A percentile compares a stretch with the other conserved stretches of the same genome.
These are phyloP conservation scores for Drosophila chauvacae DNA, from an alignment of 1,140 invertebrate species.

Conservation along the genomic window DNA sequence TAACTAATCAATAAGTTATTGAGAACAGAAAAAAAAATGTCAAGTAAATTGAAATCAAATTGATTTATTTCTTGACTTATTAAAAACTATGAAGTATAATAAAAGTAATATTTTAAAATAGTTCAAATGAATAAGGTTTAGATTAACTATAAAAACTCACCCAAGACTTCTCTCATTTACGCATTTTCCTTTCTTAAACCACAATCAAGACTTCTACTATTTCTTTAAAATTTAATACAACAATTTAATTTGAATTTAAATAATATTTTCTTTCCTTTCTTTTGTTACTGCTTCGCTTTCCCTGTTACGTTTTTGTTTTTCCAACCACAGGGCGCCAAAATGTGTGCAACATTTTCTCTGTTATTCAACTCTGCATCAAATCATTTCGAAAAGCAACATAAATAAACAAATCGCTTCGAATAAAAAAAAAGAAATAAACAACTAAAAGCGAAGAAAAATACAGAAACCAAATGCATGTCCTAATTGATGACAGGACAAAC, in stretches of 20 bases:
- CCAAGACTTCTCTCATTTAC: too few relatives aligned
- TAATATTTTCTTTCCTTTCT: neutral
- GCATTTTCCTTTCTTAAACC: neutral
- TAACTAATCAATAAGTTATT: constrained; percentile 61
- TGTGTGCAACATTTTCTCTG: constrained; percentile 26
- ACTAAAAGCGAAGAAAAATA: constrained; percentile 11
- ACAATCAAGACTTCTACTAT: neutral
- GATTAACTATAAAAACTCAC: too few relatives aligned
- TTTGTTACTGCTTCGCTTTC: neutral
- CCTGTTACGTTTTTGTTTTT: neutral
- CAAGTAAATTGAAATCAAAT: neutral
- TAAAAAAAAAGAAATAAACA: neutral
- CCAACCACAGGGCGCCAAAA: constrained; percentile 15
- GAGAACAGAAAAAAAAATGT: constrained; percentile 1
- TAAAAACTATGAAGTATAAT: neutral
- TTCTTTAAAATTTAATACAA: neutral
- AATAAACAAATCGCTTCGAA: constrained; percentile 25
- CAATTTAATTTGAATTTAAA: neutral
- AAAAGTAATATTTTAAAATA: too few relatives aligned
- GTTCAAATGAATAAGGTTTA: too few relatives aligned
- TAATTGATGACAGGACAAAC: constrained; percentile 52
- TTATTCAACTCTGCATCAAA: constrained; percentile 38
- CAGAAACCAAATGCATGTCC: constrained; percentile 46
- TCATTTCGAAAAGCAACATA: constrained; percentile 20
- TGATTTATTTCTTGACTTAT: neutral